Base-by-base conservation (phyloP, 30 jellyfish, hydroid and myxozoan species). In the Sanderia malayensis region DNA sequence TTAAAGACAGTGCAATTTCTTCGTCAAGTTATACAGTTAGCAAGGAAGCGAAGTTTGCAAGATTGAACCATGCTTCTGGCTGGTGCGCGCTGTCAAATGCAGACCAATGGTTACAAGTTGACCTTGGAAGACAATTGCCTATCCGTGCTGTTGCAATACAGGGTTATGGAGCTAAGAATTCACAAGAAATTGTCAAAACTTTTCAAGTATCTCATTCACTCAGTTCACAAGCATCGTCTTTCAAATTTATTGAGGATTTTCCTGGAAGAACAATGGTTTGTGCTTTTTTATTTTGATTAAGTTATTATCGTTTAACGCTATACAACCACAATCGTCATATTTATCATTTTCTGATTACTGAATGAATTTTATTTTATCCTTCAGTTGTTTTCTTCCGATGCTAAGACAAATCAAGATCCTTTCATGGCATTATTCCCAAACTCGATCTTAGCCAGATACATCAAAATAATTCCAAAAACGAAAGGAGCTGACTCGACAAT, bases 1-100 rank as follows among this genome's bases (percentile, higher is more conserved):
- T 62, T 62, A 53, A 62, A 27, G 74, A 62, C 29, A 21, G 24
- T 18, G 74, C 74, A 27, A 19, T 66, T 19, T 11, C 63, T 32
- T 62, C 79, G 0, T 66, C 79, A 22, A 66, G 37, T 66, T 31
- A 32, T 15, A 13, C 18, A 19, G 4, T 4, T 9, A 63, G 79
- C 24, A 66, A 37, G 41, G 79, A 66, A 17, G 79, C 79, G n/a
- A 66, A 41, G 28, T 37, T 66, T 66, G 82, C 82, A 44, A 9
- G 82, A 27, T 58, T 70, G 18, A 70, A 70, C 25, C 32, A 32
- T 47, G 57, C 57, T 20, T 24, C 34, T 15, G 30, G 71, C 1
- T 70, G 82, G 82, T 70, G 82, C 31, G 80, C 80, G 23, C 13
- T 58, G 9, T 70, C 82, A n/a, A 22, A 24, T 13, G 11, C 82